Conservation (phyloP, 2,797 vertebrate species). For the Schizothorax lantsangensis region DNA sequence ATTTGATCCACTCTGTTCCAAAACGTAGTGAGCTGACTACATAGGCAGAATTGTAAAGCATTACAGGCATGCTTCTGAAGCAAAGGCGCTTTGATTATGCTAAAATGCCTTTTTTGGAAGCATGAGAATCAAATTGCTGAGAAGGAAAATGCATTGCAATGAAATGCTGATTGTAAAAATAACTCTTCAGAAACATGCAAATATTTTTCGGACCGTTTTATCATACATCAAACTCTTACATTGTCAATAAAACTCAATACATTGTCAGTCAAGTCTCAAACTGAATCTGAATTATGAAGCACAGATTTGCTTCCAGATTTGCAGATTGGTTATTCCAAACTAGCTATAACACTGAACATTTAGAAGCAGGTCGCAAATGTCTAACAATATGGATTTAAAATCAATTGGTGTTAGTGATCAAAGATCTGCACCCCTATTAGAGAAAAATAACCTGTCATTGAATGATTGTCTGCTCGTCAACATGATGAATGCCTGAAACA, state of each 20-base stretch:
- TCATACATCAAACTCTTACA: not conserved
- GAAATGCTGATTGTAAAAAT: not conserved
- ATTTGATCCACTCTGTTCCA: slow-evolving; percentile 15
- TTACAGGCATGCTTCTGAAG: not conserved
- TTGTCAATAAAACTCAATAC: not conserved
- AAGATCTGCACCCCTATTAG: not conserved
- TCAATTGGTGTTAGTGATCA: not conserved
- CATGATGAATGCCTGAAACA: slow-evolving; percentile 8
- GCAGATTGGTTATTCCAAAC: not conserved
- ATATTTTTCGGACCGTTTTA: not conserved
- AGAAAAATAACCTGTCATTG: slow-evolving; percentile 6
- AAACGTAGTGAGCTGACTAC: not conserved
- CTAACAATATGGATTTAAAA: slow-evolving; percentile 25
- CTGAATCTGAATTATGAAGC: not conserved
- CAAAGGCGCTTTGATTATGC: slow-evolving; percentile 11
- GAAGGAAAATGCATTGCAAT: not conserved
- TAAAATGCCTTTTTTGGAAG: not conserved
- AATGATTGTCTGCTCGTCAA: not conserved
- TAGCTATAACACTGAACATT: not conserved
- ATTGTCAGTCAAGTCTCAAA: not conserved
- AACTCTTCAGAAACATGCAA: not conserved
- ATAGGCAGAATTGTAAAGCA: not conserved
- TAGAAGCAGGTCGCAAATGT: not conserved
- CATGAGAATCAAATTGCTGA: not conserved
- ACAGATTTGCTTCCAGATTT: not conserved